Evolutionary conservation across 37 sponge, comb jelly and placozoan genomes (phyloP).

Genomic region (Chondrosia reniformis): DNA sequence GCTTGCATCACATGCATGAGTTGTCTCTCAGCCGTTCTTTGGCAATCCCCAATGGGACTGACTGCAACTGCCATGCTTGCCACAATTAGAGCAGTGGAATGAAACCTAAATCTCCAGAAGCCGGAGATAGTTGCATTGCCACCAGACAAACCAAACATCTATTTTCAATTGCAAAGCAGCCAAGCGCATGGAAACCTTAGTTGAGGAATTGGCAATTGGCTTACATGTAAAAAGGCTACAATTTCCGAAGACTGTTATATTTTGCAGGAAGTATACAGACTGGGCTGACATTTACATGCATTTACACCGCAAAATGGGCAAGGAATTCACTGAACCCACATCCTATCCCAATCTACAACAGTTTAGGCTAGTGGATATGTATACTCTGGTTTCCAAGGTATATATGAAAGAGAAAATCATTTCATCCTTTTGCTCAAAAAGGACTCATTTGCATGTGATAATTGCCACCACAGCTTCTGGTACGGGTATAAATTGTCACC

Average conservation of each 20-base stretch:
- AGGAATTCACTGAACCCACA: neutral
- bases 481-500: neutral
- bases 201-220: neutral
- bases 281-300: neutral
- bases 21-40: conserved; percentile 9
- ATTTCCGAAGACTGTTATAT: neutral
- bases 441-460: neutral
- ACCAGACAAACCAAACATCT: neutral
- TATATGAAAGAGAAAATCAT: neutral
- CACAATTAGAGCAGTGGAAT: neutral
- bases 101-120: neutral
- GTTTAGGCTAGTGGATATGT: neutral
- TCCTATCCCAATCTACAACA: neutral
- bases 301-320: neutral
- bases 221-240: neutral
- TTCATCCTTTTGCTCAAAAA: neutral
- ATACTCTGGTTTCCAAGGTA: neutral
- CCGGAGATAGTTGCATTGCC: neutral
- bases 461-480: conserved; percentile 15
- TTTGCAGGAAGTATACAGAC: neutral
- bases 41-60: neutral
- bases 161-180: neutral
- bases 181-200: neutral
- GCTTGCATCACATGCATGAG: conserved; percentile 30
- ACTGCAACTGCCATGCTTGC: neutral